These are phyloP conservation scores for Hemitrygon akajei DNA, from an alignment of 2,797 vertebrate genomes.

Conservation along the genomic window DNA sequence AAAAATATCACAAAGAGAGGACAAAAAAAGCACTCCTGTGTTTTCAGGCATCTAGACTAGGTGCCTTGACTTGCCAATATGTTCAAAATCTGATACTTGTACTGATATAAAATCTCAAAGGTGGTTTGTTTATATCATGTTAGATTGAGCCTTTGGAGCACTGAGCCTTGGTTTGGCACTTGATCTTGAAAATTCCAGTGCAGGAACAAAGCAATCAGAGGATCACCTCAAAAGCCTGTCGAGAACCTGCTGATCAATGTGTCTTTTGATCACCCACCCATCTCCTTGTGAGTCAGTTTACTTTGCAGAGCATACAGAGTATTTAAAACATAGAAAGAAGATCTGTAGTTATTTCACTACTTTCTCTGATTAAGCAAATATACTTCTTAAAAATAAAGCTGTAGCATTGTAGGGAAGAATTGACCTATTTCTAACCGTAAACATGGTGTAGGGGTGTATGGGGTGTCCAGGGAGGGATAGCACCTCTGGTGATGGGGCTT, in stretches of 20 bases:
- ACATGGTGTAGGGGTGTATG: too few species aligned
- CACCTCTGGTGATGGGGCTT: too few species aligned
- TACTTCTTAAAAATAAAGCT: not conserved
- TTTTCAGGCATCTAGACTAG: not conserved
- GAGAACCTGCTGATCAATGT: not conserved
- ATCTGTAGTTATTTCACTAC: not conserved
- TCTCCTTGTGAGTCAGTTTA: not conserved
- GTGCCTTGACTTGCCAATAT: not conserved
- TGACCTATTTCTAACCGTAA: not conserved
- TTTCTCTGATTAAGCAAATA: not conserved
- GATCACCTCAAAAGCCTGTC: not conserved
- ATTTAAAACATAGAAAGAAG: not conserved
- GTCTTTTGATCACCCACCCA: slow-evolving; percentile 16
- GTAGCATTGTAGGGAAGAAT: not conserved
- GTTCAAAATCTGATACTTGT: not conserved
- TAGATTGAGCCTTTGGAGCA: not conserved
- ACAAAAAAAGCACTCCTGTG: not conserved
- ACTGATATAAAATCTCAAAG: not conserved
- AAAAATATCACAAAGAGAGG: not conserved
- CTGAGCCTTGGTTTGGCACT: not conserved
- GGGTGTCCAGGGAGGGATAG: too few species aligned
- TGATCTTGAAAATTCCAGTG: not conserved
- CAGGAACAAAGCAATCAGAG: not conserved
- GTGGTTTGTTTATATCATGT: not conserved
- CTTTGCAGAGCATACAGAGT: not conserved